Evolutionary conservation across 35 echinoderm and acorn worm genomes (phyloP), one percentile per base, ranked within the genome.

Genomic region (Holothuria glaberrima): DNA sequence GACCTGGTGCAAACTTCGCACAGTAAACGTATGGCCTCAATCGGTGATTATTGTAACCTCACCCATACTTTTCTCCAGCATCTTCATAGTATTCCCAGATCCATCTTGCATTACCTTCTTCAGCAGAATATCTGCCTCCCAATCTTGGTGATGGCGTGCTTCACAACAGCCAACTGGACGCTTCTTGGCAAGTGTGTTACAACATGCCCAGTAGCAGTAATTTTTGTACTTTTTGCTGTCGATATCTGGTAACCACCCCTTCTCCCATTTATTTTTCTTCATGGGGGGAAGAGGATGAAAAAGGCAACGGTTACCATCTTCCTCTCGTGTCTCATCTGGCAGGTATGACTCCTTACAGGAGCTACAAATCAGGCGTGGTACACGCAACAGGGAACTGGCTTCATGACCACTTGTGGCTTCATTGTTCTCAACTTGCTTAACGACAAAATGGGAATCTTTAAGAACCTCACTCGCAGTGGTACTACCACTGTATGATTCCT

Each of bases 261-360:
- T 69, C 25, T 88, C 82, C 92, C 92, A 93, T 0, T 48, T 58
- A 25, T 46, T 56, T 41, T 57, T 89, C 21, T 64, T 78, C 92
- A 93, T 93, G 13, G 62, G 61, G 4, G 92, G 92, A 10, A 93
- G 75, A 26, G 92, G 92, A 57, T 93, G 92, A 44, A 89, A 93
- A 0, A 16, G 27, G 57, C 92, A 93, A 7, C 41, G 36, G 27
- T 73, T 46, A 46, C 5, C 13, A 54, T 17, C 13, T 24, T 45
- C 50, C 19, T 48, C 41, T 48, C 7, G n/a, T 19, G 13, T 1
- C 12, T 78, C 74, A 21, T 78, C 44, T n/a, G 74, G 74, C 10
- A 48, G 29, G 38, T 78, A 78, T 4, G 74, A 50, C 21, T 78
- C 74, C 4, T 56, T 48, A 28, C 74, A 78, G 7, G 74, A 78